Base-by-base conservation (phyloP, 2,113 vertebrate species). In the Lutjanus erythropterus region DNA sequence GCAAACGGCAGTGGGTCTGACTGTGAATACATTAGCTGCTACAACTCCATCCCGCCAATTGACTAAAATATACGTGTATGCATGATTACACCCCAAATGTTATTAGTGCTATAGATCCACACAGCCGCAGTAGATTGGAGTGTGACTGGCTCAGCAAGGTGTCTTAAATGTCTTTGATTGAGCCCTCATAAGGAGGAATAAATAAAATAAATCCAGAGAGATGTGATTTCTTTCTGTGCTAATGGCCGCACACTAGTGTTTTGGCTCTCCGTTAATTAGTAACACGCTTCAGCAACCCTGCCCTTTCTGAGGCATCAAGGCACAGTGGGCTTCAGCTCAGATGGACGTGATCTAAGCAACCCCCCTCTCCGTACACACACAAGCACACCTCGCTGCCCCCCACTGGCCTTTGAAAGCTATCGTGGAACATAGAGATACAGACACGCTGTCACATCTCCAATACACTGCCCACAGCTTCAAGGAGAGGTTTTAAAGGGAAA, bases 21-120 rank as follows among this genome's bases (percentile, higher is more conserved):
- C 95, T 97, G 95, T 95, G 97, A 98, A 98, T 97, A 96, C 94
- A 97, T 97, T 97, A 97, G 95, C 91, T 95, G 90, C 95, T 95
- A 97, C 96, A 96, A 96, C 96, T 98, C 97, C 93, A 97, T 98
- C 93, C 92, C 75, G 7, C 71, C 42, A 88, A 95, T 94, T 92
- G 83, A 86, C 61, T 92, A 77, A 86, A 87, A 95, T 95, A 94
- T 94, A 95, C 59, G 39, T 49, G 89, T 94, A 95, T 89, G 96
- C 96, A 96, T 96, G 96, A 97, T 95, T 97, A 95, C 95, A 95
- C 96, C 95, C 93, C 94, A 93, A 94, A 94, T 93, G 92, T 91
- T 94, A 95, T 96, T 96, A 95, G 93, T 92, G 92, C 85, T 95
- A 94, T 91, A 81, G 91, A 89, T 85, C 79, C 91, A 76, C 86